A percentile compares a stretch with the other conserved stretches of the same genome.
These are phyloP conservation scores for Dioctria rufipes DNA, from an alignment of 2,888 invertebrate genomes.

Conservation along the genomic window DNA sequence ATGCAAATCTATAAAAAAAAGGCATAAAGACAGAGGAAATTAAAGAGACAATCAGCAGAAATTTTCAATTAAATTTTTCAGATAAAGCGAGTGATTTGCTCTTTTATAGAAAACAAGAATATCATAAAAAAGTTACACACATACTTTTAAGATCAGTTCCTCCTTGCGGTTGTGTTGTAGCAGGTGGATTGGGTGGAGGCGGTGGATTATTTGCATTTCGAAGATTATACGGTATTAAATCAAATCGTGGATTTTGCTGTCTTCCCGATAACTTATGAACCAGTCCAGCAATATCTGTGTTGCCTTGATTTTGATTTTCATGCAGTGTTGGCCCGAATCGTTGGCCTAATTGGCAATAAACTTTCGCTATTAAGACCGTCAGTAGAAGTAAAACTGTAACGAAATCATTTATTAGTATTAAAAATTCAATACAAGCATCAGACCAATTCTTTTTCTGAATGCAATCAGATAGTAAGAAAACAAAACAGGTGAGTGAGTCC, in stretches of 20 bases:
- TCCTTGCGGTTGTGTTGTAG: background rate
- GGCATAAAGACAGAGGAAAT: too few relatives aligned
- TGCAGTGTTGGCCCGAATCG: background rate
- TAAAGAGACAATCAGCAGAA: too few relatives aligned
- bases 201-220: background rate
- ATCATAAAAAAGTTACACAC: background rate
- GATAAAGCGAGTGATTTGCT: too few relatives aligned
- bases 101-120: too few relatives aligned
- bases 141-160: background rate
- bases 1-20: too few relatives aligned
- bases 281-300: background rate
- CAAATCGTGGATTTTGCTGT: constrained; percentile 4
- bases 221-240: background rate
- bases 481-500: background rate
- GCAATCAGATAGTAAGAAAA: too few relatives aligned
- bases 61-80: too few relatives aligned
- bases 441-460: too few relatives aligned
- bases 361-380: constrained; percentile 23
- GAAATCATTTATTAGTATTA: background rate
- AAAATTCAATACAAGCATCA: background rate
- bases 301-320: background rate
- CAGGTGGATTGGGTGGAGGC: background rate
- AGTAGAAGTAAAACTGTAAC: constrained; percentile 27
- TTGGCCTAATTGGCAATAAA: constrained; percentile 3
- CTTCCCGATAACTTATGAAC: background rate